Percentiles rank a stretch among this genome's conserved stretches.
phyloP scores from a whole-genome alignment of 2,797 vertebrate genomes.

The Arctocebus calabarensis region DNA sequence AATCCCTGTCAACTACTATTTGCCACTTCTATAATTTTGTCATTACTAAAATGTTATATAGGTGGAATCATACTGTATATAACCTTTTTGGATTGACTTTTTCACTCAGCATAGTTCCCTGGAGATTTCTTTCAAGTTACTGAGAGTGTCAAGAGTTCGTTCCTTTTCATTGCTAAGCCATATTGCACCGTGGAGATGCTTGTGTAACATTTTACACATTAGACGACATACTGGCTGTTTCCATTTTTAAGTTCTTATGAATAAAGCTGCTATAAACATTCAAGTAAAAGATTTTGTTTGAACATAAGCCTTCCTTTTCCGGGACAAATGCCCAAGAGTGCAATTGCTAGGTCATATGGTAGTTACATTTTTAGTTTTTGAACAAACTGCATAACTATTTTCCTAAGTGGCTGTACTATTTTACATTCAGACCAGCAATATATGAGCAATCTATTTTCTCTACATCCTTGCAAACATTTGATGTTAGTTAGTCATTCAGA shows the following conservation, averaged over 20 bases:
- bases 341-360: background rate
- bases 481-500: background rate
- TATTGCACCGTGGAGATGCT: background rate
- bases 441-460: background rate
- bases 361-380: background rate
- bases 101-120: background rate
- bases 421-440: background rate
- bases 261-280: background rate
- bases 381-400: background rate
- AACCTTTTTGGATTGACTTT: background rate
- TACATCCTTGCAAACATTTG: background rate
- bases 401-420: background rate
- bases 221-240: background rate
- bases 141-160: background rate
- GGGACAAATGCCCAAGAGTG: background rate
- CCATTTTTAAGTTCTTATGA: constrained; percentile 15
- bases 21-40: background rate
- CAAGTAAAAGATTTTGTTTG: background rate
- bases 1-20: background rate
- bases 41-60: constrained; percentile 16
- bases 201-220: constrained; percentile 19
- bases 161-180: background rate
- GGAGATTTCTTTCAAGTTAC: background rate
- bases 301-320: constrained; percentile 30
- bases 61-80: background rate